Evolutionary conservation across 2,113 vertebrate species (phyloP).

Genomic region (Macaca nemestrina): DNA sequence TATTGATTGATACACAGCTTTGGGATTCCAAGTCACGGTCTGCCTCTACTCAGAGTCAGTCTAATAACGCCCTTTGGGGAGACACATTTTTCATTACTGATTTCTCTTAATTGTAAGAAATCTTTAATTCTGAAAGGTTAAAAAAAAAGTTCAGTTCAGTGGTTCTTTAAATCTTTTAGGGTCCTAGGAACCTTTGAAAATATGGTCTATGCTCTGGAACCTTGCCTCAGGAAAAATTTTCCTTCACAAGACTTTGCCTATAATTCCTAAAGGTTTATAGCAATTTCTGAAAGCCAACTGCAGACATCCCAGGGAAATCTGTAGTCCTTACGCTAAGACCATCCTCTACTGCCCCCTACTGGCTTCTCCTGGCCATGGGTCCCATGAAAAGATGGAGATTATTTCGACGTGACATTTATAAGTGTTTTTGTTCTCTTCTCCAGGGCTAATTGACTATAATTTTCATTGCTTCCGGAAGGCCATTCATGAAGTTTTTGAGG

Average conservation of each 20-base stretch:
- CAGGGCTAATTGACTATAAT: slow-evolving; percentile 98
- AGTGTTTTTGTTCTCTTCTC: slow-evolving; percentile 60
- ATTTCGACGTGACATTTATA: background rate
- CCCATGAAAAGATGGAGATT: background rate
- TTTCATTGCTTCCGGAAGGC: slow-evolving; percentile 98
- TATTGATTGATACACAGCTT: background rate
- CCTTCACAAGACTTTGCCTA: background rate
- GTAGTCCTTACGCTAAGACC: background rate
- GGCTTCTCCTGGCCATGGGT: background rate
- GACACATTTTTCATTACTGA: background rate
- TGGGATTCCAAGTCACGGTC: slow-evolving; percentile 17
- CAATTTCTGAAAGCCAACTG: background rate
- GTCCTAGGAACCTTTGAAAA: background rate
- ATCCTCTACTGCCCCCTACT: slow-evolving; percentile 11
- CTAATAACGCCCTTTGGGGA: slow-evolving; percentile 1
- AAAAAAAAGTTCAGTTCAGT: background rate
- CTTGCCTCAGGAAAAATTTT: background rate
- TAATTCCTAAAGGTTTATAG: background rate
- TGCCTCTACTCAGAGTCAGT: background rate
- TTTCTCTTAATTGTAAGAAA: slow-evolving; percentile 23
- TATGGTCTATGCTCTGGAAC: background rate
- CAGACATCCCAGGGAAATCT: background rate
- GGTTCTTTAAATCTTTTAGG: background rate
- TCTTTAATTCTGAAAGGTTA: slow-evolving; percentile 31
- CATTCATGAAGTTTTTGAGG: slow-evolving; percentile 97